Evolutionary conservation across 2,888 invertebrate genomes (phyloP), one percentile per base, ranked within the genome.

Genomic region (Morpho deidamia): DNA sequence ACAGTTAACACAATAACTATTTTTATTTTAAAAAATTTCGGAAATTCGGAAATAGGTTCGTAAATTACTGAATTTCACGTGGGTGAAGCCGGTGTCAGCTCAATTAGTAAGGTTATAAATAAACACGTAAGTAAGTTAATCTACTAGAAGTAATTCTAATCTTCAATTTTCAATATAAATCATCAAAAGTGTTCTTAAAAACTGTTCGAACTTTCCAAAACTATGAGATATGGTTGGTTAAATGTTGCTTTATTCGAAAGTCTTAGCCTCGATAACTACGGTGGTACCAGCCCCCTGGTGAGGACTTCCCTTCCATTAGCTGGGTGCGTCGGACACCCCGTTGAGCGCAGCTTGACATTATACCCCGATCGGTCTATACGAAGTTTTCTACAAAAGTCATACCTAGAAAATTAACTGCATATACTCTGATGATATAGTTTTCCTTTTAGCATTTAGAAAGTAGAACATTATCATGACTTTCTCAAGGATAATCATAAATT

Each of bases 201-300:
- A 35, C 12, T 39, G 42, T 49, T 39, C 35, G 37, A 55, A 55
- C 39, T 55, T 52, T 49, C 47, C 46, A 35, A 38, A 46, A 50
- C 42, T 48, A 53, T 56, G 50, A 47, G 37, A 42, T 47, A 54
- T 50, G 62, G 64, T 67, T 69, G 66, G 71, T 69, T 75, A 70
- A 77, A 71, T 77, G 71, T 62, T 61, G 53, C 65, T 70, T 76
- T 79, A 79, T 77, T 79, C 78, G 72, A 74, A 78, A 74, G 74
- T 78, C 69, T 75, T 72, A 69, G 78, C 67, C 78, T 72, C 78
- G 75, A 80, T 83, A 81, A 81, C 74, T 77, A 77, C 72, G 70
- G 76, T 72, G 63, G 77, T 79, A 77, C 75, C 76, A 71, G 73
- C 80, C 78, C 76, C 82, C 81, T 68, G 73, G 74, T 68, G 76